Evolutionary conservation across 2,888 invertebrate genomes (phyloP), one percentile per base, ranked within the genome.

Genomic region (Hydriomena furcata): DNA sequence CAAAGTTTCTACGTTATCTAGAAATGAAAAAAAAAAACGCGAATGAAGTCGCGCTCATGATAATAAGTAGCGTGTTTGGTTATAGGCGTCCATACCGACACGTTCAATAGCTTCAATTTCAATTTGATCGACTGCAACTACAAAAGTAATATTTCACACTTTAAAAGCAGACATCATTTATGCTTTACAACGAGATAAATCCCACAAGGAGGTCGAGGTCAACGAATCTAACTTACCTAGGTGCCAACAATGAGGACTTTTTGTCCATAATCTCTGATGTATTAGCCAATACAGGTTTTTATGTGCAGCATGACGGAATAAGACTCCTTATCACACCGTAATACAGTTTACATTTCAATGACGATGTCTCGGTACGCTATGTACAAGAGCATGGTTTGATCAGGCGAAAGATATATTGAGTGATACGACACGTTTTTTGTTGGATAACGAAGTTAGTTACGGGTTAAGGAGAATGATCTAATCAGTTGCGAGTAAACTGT

Each of bases 231-330:
- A 53, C 50, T 61, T 42, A 53, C 45, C 50, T 47, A 47, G 52
- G 60, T 63, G 65, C 65, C 73, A 75, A 77, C 76, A 76, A 74
- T 72, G 73, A 70, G 60, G 58, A 46, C 49, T 64, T 68, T 72
- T 73, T 71, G 52, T 40, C 43, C 27, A 27, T 49, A 52, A 58
- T 45, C 56, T 47, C 42, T 45, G 49, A 48, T 48, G 54, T 58
- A 61, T 56, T 53, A 50, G 34, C 50, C 35, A 61, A 58, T 49
- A 58, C 57, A 41, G 44, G 50, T 57, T 52, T 52, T 28, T 30
- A 48, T 34, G 8, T 7, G 40, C 10, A 7, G 37, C 11, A 8
- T 10, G 46, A 45, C 17, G 37, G 20, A 38, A 55, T n/a, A 31
- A 37, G 35, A 10, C 12, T 30, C 42, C 37, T 40, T 55, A 42